Evolutionary conservation across 2,888 invertebrate species (phyloP).

Genomic region (Temnothorax rugatulus): DNA sequence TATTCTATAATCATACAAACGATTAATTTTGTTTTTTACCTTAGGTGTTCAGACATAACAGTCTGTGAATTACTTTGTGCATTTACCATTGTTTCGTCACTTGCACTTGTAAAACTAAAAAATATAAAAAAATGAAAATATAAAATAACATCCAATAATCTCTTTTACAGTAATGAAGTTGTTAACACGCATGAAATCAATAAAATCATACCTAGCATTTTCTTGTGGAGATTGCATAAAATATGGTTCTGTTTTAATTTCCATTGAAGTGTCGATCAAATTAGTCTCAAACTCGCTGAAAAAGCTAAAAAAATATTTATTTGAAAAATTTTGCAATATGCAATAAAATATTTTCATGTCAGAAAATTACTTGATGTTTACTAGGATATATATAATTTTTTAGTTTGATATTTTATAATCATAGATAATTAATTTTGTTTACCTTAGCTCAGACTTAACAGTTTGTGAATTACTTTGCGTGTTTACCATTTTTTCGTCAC

Average conservation of each 20-base stretch:
- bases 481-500: neutral
- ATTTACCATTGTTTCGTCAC: no score
- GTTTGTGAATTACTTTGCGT: neutral
- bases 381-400: no score
- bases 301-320: neutral
- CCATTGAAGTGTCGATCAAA: neutral
- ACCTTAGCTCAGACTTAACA: no score
- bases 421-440: no score
- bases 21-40: no score
- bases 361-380: no score
- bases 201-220: neutral
- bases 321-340: no score
- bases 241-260: neutral
- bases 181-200: neutral
- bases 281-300: neutral
- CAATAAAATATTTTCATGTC: no score
- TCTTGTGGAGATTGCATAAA: neutral
- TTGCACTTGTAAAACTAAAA: neutral
- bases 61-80: no score
- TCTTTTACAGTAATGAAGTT: neutral
- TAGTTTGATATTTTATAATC: no score
- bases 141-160: neutral
- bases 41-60: no score
- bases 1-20: no score
- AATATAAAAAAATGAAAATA: neutral